A percentile compares a stretch with the other conserved stretches of the same genome.
Evolutionary conservation across 2,797 vertebrate genomes (phyloP).

Genomic region (Rousettus madagascariensis): DNA sequence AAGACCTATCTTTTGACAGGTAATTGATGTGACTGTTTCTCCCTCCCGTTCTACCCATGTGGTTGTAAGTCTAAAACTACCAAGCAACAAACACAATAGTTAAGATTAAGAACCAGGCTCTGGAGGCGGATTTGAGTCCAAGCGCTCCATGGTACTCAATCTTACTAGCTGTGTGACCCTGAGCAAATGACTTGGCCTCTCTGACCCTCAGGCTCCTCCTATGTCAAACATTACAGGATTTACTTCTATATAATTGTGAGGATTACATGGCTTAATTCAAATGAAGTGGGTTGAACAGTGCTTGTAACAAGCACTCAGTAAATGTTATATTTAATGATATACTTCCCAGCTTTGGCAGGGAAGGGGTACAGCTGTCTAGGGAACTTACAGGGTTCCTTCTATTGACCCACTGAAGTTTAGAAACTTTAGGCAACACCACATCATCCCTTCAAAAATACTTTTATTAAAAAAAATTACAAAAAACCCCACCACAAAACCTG

Average conservation of each 20-base stretch:
- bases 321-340: not conserved
- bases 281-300: not conserved
- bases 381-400: not conserved
- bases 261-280: conserved; percentile 17
- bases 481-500: conserved; percentile 67
- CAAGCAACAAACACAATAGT: not conserved
- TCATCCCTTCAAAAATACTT: conserved; percentile 64
- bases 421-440: conserved; percentile 37
- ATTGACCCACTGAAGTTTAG: not conserved
- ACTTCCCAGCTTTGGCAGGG: not conserved
- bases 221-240: not conserved
- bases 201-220: not conserved
- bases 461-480: conserved; percentile 63
- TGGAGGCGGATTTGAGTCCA: not conserved
- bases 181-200: not conserved
- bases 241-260: not conserved
- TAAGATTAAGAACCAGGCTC: not conserved
- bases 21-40: not conserved
- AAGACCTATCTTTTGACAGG: not conserved
- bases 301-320: not conserved
- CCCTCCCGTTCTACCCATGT: not conserved
- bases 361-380: not conserved
- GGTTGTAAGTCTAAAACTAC: not conserved
- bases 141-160: not conserved
- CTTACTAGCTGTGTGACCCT: not conserved